Conservation (phyloP, 2,113 vertebrate species). For the Xiphophorus maculatus region DNA sequence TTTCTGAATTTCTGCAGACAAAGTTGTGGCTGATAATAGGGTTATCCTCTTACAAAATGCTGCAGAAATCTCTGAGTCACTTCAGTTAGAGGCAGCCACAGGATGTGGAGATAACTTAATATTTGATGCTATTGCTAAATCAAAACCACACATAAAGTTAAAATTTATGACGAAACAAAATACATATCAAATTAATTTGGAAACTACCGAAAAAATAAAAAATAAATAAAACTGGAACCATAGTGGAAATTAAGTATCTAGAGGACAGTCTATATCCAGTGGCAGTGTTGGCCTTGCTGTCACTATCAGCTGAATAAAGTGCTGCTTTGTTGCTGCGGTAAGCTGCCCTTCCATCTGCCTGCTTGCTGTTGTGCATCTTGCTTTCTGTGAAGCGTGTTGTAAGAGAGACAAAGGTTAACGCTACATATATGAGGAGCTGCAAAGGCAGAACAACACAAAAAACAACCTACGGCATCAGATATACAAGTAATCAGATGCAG, state of each 20-base stretch:
- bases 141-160: constrained; percentile 11
- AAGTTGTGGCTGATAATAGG: constrained; percentile 60
- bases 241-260: constrained; percentile 1
- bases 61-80: constrained; percentile 34
- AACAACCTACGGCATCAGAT: neutral
- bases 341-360: constrained; percentile 37
- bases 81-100: constrained; percentile 25
- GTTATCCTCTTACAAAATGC: constrained; percentile 46
- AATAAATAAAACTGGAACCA: neutral
- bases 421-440: constrained; percentile 55
- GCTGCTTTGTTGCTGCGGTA: constrained; percentile 56
- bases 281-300: constrained; percentile 39
- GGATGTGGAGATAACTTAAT: constrained; percentile 19
- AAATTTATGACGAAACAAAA: constrained; percentile 2
- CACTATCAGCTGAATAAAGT: constrained; percentile 52
- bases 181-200: constrained; percentile 42
- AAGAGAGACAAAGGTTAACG: constrained; percentile 78
- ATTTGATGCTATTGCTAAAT: neutral
- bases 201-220: constrained; percentile 20
- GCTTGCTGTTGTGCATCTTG: constrained; percentile 29
- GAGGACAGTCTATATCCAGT: constrained; percentile 35
- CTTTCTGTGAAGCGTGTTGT: constrained; percentile 51
- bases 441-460: constrained; percentile 4
- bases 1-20: constrained; percentile 58
- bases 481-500: neutral